Conservation (phyloP, 1,140 invertebrate genomes). For the Elymnias hypermnestra region DNA sequence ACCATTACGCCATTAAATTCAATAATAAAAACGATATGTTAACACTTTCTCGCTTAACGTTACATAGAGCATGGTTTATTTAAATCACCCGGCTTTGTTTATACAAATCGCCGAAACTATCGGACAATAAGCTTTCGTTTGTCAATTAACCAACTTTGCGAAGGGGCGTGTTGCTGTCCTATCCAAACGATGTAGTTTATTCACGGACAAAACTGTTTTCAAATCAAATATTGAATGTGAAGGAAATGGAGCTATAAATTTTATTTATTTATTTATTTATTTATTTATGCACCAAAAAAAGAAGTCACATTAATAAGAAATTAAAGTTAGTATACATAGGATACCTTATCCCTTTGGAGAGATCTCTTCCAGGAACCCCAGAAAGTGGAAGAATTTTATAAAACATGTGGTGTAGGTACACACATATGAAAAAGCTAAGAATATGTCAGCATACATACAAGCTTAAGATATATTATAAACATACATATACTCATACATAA, state of each 20-base stretch:
- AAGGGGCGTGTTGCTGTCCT: conserved; percentile 14
- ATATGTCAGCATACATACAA: too few relatives aligned
- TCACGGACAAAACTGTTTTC: conserved; percentile 27
- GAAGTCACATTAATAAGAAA: too few relatives aligned
- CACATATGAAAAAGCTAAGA: too few relatives aligned
- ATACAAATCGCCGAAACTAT: conserved; percentile 50
- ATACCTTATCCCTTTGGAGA: too few relatives aligned
- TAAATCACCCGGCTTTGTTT: conserved; percentile 31
- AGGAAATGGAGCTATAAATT: not conserved
- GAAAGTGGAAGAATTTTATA: too few relatives aligned
- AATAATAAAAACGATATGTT: not conserved
- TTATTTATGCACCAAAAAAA: too few relatives aligned
- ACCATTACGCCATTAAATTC: too few relatives aligned
- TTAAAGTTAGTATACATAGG: too few relatives aligned
- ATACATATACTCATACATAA: too few relatives aligned
- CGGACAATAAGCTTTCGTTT: conserved; percentile 40
- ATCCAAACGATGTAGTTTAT: conserved; percentile 11
- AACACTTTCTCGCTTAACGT: conserved; percentile 13
- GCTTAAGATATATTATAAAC: too few relatives aligned
- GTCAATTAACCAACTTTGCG: conserved; percentile 42
- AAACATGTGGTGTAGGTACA: too few relatives aligned
- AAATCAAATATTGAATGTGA: conserved; percentile 27
- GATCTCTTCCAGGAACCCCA: too few relatives aligned
- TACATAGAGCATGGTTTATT: conserved; percentile 25
- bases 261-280: not conserved